phyloP scores from a whole-genome alignment of 2,113 vertebrate species.

The Microcebus jonahi region DNA sequence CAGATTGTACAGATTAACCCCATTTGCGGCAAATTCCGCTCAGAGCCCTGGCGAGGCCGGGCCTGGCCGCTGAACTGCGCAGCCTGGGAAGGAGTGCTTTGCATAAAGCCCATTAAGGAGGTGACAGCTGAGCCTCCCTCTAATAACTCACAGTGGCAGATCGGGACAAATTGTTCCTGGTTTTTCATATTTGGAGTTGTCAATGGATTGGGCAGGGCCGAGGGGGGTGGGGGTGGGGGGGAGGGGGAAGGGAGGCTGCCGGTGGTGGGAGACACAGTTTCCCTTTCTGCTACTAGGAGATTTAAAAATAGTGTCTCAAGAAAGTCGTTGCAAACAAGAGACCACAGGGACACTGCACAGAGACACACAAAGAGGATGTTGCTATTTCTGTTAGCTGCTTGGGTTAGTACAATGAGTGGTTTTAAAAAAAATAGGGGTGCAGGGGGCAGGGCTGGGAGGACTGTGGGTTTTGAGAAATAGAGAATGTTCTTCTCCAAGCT shows the following conservation, averaged over 20 bases:
- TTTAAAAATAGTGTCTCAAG: slow-evolving; percentile 59
- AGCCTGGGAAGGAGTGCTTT: slow-evolving; percentile 52
- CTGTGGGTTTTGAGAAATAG: not conserved
- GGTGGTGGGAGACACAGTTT: not conserved
- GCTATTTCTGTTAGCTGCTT: slow-evolving; percentile 33
- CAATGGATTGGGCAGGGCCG: not conserved
- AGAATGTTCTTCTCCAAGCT: not conserved
- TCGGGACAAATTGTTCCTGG: slow-evolving; percentile 64
- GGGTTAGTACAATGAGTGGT: not conserved
- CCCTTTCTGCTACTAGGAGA: not conserved
- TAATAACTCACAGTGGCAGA: slow-evolving; percentile 59
- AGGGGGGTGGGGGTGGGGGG: rapidly evolving
- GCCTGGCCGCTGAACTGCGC: not conserved
- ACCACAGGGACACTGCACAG: not conserved
- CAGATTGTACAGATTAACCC: not conserved
- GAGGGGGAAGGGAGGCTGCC: rapidly evolving
- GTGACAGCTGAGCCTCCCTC: slow-evolving; percentile 48
- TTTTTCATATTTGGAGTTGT: not conserved
- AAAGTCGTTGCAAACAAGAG: slow-evolving; percentile 1
- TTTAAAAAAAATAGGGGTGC: not conserved
- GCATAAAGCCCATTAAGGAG: slow-evolving; percentile 63
- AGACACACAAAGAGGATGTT: not conserved
- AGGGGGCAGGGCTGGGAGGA: not conserved
- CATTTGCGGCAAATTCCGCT: not conserved
- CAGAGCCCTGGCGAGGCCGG: not conserved